Conservation (phyloP, 1,140 invertebrate genomes). For the Trigoniulus corallinus region DNA sequence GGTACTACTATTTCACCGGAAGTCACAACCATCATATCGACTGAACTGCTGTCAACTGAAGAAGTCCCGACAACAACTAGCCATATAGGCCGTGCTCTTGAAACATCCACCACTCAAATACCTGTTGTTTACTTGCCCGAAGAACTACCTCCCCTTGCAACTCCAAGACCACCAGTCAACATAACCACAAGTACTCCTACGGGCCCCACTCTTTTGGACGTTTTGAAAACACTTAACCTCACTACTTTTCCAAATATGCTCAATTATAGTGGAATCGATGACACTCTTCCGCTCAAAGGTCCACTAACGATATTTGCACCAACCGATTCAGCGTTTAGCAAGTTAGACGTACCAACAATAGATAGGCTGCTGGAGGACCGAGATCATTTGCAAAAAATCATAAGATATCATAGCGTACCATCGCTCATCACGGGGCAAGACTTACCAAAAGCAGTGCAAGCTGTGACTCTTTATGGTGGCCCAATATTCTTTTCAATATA, state of each 20-base stretch:
- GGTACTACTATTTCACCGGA: too few relatives aligned
- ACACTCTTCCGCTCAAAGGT: background rate
- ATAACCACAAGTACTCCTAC: background rate
- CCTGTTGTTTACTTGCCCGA: too few relatives aligned
- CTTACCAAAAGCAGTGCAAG: background rate
- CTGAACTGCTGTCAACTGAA: background rate
- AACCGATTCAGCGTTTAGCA: background rate
- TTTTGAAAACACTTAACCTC: background rate
- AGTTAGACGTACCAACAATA: background rate
- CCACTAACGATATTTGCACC: background rate
- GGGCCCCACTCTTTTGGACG: background rate
- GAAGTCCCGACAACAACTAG: background rate
- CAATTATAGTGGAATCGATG: background rate
- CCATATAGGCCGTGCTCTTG: too few relatives aligned
- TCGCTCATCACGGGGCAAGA: background rate
- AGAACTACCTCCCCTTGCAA: background rate
- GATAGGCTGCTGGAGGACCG: background rate
- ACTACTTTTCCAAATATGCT: background rate
- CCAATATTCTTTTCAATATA: background rate
- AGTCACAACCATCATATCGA: too few relatives aligned
- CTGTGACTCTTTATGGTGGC: background rate
- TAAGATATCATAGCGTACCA: background rate
- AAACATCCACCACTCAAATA: too few relatives aligned
- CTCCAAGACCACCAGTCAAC: background rate
- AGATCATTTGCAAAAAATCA: background rate